Evolutionary conservation across 2,797 vertebrate species (phyloP), one percentile per base, ranked within the genome.

Genomic region (Mastacembelus armatus): DNA sequence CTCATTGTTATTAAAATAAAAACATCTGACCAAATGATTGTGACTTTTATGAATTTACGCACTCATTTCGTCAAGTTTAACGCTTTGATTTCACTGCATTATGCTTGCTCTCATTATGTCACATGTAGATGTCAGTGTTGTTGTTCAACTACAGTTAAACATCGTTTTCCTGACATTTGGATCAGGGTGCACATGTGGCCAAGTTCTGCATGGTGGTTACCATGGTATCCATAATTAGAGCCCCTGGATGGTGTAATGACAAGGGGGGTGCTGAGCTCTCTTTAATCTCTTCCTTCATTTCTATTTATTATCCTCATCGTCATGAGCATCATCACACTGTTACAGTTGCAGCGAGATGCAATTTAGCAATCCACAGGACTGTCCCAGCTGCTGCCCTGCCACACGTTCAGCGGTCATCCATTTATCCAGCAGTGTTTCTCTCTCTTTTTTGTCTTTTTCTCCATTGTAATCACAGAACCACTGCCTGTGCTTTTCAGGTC

Each of bases 271-370:
- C 68, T 74, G 44, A 29, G 60, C 81, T 68, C 84, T 77, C 92
- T 94, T 49, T 92, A 91, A 93, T 93, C 91, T 91, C 84, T 69
- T 73, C 63, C 59, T 85, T 38, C 35, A 57, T 71, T 90, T 91
- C 90, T 91, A 91, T 93, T 92, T 92, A 89, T 93, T 92, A 84
- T 91, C 86, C 58, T 85, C 77, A 68, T 85, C 83, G 60, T 86
- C 88, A 66, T 49, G 67, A 78, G 83, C 81, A 79, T 88, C 84
- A 63, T 86, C 57, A 29, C 77, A 77, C 89, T 82, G 84, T 85
- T 66, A 54, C 38, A 76, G 69, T 72, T 51, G 7, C 49, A 85
- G 84, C 59, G 71, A 80, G 89, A 81, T 90, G 77, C 87, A 88
- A 88, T 93, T 91, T 88, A 67, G 44, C 47, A 1, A 12, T n/a